Evolutionary conservation across 2,797 vertebrate species (phyloP), one percentile per base, ranked within the genome.

Genomic region (Anguilla marmorata): DNA sequence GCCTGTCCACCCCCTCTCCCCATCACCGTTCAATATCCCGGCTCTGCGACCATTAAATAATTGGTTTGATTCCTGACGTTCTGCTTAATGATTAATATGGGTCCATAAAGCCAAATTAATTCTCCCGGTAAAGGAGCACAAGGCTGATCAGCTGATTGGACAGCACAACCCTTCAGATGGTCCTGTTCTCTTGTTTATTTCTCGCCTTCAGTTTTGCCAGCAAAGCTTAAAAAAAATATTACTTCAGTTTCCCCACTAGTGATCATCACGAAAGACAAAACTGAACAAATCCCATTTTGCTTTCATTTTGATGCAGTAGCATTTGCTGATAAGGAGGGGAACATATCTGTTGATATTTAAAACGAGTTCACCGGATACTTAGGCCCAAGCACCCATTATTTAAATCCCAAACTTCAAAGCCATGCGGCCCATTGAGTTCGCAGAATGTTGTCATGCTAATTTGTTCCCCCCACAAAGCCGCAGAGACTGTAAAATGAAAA

Each of bases 401-500:
- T 80, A 80, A 45, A 48, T 48, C 76, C 37, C 21, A 24, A 48
- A 24, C 45, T 48, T 50, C 41, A 48, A n/a, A 48, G 45, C 11
- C 48, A n/a, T 50, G 76, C 1, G 76, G 48, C 5, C 76, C 41
- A 50, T 48, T 50, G 45, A n/a, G 76, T 50, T 50, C 8, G n/a
- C 19, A 80, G 45, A 80, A 50, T 41, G 16, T 48, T 80, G 76
- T 48, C 41, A 80, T 80, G 74, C 33, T 76, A 76, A 76, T 80
- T 48, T 19, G 60, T 66, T 5, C 33, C 45, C 69, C 37, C 16
- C 19, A 48, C 41, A 24, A 9, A 80, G 37, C 76, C 76, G 48
- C 30, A 6, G 41, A 11, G n/a, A 5, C 41, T 48, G 74, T 16
- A 21, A 24, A 80, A 24, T 0, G 3, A 80, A 80, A 48, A 50